Evolutionary conservation across 2,113 vertebrate genomes (phyloP).

Genomic region (Rhabdornis inornatus): DNA sequence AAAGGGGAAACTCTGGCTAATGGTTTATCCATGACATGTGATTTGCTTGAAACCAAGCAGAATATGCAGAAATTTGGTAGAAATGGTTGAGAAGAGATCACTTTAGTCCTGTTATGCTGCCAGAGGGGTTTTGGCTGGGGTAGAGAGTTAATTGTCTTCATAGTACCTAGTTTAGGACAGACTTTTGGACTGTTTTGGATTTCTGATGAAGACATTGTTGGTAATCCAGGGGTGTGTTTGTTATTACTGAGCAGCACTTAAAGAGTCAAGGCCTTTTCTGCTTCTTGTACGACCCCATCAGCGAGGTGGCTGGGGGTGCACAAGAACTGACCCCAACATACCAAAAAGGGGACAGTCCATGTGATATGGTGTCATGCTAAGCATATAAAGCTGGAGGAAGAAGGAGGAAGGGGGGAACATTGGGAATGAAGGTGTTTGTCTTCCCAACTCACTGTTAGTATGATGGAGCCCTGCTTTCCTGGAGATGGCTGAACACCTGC

Average conservation of each 20-base stretch:
- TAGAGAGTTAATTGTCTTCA: not conserved
- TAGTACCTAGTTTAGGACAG: not conserved
- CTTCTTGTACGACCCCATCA: not conserved
- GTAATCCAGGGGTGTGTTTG: not conserved
- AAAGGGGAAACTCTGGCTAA: not conserved
- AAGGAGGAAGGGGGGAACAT: not conserved
- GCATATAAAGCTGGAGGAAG: not conserved
- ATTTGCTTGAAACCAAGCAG: not conserved
- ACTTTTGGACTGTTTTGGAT: not conserved
- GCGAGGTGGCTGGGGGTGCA: rapidly evolving
- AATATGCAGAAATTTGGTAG: not conserved
- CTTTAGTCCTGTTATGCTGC: not conserved
- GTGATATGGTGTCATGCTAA: not conserved
- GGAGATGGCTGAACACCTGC: not conserved
- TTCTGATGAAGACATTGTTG: not conserved
- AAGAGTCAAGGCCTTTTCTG: not conserved
- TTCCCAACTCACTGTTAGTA: not conserved
- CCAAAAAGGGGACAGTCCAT: not conserved
- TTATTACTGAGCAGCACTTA: not conserved
- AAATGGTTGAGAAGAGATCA: not conserved
- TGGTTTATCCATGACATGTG: not conserved
- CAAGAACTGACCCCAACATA: not conserved
- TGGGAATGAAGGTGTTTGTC: not conserved
- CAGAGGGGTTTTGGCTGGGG: not conserved
- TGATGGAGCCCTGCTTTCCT: not conserved